Evolutionary conservation across 2,797 vertebrate genomes (phyloP).

Genomic region (Distichodus sexfasciatus): DNA sequence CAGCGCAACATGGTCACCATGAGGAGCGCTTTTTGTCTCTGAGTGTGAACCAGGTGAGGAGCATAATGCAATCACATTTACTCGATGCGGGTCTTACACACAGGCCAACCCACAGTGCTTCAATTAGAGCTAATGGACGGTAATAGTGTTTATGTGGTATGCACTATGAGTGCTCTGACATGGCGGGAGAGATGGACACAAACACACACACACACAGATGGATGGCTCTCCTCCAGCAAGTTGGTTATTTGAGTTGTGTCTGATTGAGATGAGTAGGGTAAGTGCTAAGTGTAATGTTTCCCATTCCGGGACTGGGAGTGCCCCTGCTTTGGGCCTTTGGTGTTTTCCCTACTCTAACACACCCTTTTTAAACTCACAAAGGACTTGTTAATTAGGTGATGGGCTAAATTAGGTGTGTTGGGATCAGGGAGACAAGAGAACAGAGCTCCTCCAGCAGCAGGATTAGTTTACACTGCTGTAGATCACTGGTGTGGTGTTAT

Average conservation of each 20-base stretch:
- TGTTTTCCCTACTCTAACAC: too few species aligned
- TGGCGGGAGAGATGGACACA: constrained; percentile 8
- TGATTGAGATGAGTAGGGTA: constrained; percentile 35
- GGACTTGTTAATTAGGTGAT: too few species aligned
- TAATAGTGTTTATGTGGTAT: constrained; percentile 44
- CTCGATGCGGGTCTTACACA: constrained; percentile 28
- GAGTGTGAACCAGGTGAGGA: constrained; percentile 28
- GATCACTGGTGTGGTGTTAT: too few species aligned
- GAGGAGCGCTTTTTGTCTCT: constrained; percentile 13
- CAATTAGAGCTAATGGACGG: constrained; percentile 55
- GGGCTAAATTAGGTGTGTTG: too few species aligned
- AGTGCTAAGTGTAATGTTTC: too few species aligned
- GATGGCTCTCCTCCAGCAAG: constrained; percentile 23
- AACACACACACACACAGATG: constrained; percentile 18
- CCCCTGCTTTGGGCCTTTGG: too few species aligned
- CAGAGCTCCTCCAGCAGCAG: too few species aligned
- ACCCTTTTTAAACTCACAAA: too few species aligned
- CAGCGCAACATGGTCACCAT: constrained; percentile 43
- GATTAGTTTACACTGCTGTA: too few species aligned
- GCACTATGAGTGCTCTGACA: constrained; percentile 17
- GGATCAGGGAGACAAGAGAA: too few species aligned
- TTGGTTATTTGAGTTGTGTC: constrained; percentile 28
- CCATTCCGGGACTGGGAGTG: background rate
- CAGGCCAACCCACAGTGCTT: constrained; percentile 37
- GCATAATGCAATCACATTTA: constrained; percentile 45